Percentiles rank a stretch among this genome's conserved stretches.
Conservation (phyloP, 2,888 invertebrate species). For the Leucophenga montana region DNA sequence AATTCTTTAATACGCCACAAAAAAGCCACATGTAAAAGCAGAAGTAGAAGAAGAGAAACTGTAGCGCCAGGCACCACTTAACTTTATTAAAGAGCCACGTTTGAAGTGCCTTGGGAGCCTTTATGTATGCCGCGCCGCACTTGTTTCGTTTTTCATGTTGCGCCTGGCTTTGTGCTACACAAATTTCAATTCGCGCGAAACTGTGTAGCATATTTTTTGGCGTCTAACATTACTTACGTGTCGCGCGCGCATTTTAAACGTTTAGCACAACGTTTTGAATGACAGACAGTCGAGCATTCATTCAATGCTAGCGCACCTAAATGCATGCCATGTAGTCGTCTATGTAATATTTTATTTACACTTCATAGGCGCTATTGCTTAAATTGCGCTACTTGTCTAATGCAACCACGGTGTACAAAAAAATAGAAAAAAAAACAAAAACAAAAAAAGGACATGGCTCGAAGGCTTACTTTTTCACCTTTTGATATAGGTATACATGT, state of each 20-base stretch:
- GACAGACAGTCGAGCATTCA: background rate
- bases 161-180: slow-evolving; percentile 2
- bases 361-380: slow-evolving; percentile 5
- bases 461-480: slow-evolving; percentile 7
- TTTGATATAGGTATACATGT: no score
- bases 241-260: slow-evolving; percentile 15
- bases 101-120: slow-evolving; percentile 1
- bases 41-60: background rate
- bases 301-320: slow-evolving; percentile 9
- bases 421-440: background rate
- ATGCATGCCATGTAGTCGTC: slow-evolving; percentile 5
- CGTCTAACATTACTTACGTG: slow-evolving; percentile 18
- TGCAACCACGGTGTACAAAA: background rate
- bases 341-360: slow-evolving; percentile 18
- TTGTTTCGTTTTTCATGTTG: slow-evolving; percentile 18
- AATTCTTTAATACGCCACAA: slow-evolving; percentile 15
- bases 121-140: slow-evolving; percentile 6
- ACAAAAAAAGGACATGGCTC: background rate
- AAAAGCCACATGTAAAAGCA: slow-evolving; percentile 8
- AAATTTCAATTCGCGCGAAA: background rate
- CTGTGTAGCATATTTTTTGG: background rate
- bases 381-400: slow-evolving; percentile 17
- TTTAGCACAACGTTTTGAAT: background rate
- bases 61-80: slow-evolving; percentile 15
- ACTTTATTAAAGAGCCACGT: slow-evolving; percentile 17